phyloP scores from a whole-genome alignment of 2,797 vertebrate species.

The Avahi laniger region DNA sequence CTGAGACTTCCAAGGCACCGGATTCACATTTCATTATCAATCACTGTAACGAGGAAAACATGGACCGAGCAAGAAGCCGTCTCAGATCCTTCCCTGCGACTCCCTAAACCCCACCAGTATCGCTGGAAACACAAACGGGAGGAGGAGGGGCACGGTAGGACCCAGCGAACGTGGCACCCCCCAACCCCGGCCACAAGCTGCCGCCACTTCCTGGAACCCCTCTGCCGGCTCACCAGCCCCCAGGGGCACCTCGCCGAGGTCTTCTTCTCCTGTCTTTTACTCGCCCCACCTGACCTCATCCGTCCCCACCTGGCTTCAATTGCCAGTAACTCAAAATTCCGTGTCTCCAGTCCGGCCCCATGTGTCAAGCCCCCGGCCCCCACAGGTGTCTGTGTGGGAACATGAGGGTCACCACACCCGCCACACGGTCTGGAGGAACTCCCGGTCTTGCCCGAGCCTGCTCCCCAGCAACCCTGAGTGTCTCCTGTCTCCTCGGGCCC shows the following conservation, averaged over 20 bases:
- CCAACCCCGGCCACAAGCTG: too few species aligned
- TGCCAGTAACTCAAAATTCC: not conserved
- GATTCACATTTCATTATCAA: not conserved
- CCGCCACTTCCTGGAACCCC: not conserved
- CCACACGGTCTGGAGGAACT: not conserved
- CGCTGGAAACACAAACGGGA: not conserved
- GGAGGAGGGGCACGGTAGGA: not conserved
- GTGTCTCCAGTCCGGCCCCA: not conserved
- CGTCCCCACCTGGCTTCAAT: too few species aligned
- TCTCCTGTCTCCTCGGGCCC: not conserved
- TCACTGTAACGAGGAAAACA: not conserved
- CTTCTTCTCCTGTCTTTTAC: rapidly evolving
- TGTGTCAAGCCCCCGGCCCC: not conserved
- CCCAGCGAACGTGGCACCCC: rapidly evolving
- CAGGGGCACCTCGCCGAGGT: rapidly evolving
- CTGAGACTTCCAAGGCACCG: not conserved
- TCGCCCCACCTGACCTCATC: not conserved
- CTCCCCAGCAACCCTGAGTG: rapidly evolving
- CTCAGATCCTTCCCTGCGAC: not conserved
- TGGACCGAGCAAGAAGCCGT: not conserved
- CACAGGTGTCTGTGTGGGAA: rapidly evolving
- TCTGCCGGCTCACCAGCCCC: not conserved
- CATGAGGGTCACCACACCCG: not conserved
- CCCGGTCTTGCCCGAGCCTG: rapidly evolving
- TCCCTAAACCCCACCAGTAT: not conserved